A percentile compares a stretch with the other conserved stretches of the same genome.
Evolutionary conservation across 2,797 vertebrate species (phyloP).

Genomic region (Girardinus metallicus): DNA sequence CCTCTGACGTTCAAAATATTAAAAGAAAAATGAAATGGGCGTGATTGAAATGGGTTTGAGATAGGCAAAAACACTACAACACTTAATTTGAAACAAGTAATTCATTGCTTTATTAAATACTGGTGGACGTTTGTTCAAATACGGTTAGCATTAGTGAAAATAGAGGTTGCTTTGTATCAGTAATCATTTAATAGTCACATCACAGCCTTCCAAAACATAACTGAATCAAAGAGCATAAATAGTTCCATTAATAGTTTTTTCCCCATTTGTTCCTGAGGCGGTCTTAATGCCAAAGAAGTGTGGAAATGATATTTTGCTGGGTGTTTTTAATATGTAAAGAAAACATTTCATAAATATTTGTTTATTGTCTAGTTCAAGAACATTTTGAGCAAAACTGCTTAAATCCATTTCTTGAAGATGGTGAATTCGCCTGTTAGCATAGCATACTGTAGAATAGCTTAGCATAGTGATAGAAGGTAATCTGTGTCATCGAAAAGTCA

Average conservation of each 20-base stretch:
- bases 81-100: background rate
- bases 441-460: too few species aligned
- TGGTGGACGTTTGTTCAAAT: background rate
- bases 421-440: too few species aligned
- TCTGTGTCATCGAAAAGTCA: too few species aligned
- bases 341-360: background rate
- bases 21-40: background rate
- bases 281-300: background rate
- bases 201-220: background rate
- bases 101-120: background rate
- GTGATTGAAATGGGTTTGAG: background rate
- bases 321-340: background rate
- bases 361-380: background rate
- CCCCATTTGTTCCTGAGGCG: background rate
- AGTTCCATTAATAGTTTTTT: background rate
- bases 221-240: background rate
- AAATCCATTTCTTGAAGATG: background rate
- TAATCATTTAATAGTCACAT: background rate
- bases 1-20: background rate
- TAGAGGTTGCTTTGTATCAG: background rate
- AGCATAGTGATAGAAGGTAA: too few species aligned
- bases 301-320: background rate
- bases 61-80: background rate
- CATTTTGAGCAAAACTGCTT: background rate
- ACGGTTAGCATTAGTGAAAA: background rate